Percentiles rank a stretch among this genome's conserved stretches.
phyloP scores from a whole-genome alignment of 2,113 vertebrate genomes.

The Mobula birostris region DNA sequence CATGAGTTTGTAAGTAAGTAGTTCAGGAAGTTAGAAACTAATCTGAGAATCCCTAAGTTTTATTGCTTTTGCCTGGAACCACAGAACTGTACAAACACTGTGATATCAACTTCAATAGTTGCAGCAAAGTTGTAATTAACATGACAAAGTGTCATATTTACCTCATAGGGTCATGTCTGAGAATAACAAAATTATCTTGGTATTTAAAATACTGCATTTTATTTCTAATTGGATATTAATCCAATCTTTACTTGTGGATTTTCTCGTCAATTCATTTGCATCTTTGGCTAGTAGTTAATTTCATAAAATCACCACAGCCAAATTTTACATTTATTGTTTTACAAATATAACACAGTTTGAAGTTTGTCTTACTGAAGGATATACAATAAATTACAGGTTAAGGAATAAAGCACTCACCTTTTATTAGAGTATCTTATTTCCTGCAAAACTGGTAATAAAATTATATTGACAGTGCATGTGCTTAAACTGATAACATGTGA shows the following conservation, averaged over 20 bases:
- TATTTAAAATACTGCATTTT: not conserved
- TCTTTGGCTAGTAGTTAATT: not conserved
- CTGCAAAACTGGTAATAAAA: not conserved
- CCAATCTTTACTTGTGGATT: not conserved
- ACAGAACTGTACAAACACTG: not conserved
- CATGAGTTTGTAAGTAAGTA: no score
- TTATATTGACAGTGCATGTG: not conserved
- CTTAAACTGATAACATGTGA: not conserved
- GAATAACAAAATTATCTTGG: not conserved
- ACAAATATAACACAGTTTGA: not conserved
- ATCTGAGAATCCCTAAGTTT: no score
- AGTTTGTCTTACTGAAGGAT: not conserved
- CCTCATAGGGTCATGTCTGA: not conserved
- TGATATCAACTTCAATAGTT: not conserved
- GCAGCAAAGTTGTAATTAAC: not conserved
- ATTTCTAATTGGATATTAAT: not conserved
- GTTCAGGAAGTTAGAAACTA: no score
- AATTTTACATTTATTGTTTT: not conserved
- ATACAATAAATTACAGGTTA: no score
- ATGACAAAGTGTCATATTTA: not conserved
- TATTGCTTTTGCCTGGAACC: not conserved
- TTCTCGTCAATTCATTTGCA: not conserved
- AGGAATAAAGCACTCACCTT: conserved; percentile 3
- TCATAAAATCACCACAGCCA: not conserved
- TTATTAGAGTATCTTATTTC: not conserved